phyloP scores from a whole-genome alignment of 2,797 vertebrate species.

The Hapalemur alaotrensis region DNA sequence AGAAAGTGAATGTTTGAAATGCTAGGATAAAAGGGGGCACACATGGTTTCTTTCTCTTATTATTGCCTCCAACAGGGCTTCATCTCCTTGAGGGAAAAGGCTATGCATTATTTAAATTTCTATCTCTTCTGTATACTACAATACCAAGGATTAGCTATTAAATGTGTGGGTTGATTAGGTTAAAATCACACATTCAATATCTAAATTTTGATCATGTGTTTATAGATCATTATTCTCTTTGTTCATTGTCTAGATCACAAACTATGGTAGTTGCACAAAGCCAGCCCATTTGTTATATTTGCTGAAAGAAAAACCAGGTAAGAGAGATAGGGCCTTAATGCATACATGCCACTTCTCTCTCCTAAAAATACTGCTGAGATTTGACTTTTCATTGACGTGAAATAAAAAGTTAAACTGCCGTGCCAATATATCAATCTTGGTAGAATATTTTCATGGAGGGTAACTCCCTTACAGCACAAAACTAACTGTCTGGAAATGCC shows the following conservation, averaged over 20 bases:
- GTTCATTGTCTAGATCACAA: not conserved
- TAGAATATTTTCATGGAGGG: not conserved
- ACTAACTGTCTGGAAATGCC: not conserved
- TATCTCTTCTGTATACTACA: not conserved
- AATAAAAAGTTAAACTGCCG: not conserved
- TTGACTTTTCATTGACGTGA: not conserved
- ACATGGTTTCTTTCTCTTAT: not conserved
- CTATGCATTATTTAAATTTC: not conserved
- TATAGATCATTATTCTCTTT: not conserved
- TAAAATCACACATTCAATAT: not conserved
- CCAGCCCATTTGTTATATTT: not conserved
- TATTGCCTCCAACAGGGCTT: not conserved
- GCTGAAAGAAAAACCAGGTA: not conserved
- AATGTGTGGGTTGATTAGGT: not conserved
- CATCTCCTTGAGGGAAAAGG: not conserved
- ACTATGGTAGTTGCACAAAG: not conserved
- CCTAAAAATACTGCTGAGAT: not conserved
- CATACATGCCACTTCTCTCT: rapidly evolving
- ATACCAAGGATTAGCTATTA: not conserved
- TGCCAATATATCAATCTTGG: not conserved
- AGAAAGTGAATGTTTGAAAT: not conserved
- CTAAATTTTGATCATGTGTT: not conserved
- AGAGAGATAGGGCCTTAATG: not conserved
- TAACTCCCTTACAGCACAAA: not conserved
- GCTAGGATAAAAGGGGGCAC: not conserved